Evolutionary conservation across 2,797 vertebrate genomes (phyloP).

Genomic region (Enoplosus armatus): DNA sequence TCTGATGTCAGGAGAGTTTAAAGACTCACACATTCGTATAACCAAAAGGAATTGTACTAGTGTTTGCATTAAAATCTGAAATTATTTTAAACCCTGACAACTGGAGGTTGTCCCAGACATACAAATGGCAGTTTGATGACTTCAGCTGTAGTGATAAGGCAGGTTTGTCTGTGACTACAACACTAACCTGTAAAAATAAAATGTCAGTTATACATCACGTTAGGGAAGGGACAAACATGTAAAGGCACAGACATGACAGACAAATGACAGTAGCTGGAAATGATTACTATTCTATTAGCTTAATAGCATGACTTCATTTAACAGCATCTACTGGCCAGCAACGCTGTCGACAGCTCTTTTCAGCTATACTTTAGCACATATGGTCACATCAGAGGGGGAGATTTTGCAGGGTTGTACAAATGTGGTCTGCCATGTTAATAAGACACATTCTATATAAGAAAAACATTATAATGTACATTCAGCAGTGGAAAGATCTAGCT

Average conservation of each 20-base stretch:
- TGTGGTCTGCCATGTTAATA: constrained; percentile 51
- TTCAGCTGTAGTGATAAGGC: constrained; percentile 73
- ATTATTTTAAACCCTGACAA: constrained; percentile 30
- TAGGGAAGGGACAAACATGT: constrained; percentile 8
- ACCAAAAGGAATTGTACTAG: constrained; percentile 34
- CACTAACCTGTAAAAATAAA: constrained; percentile 27
- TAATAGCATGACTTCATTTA: constrained; percentile 19
- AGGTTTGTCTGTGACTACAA: constrained; percentile 51
- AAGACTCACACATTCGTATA: no score
- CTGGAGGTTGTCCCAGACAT: constrained; percentile 58
- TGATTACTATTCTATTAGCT: constrained; percentile 23
- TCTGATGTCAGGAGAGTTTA: constrained; percentile 22
- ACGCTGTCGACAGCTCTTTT: constrained; percentile 24
- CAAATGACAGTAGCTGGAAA: constrained; percentile 37
- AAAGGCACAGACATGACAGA: constrained; percentile 71
- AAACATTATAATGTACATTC: constrained; percentile 66
- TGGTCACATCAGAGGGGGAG: constrained; percentile 70
- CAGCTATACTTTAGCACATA: constrained; percentile 56
- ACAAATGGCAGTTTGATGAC: constrained; percentile 65
- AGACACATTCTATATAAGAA: constrained; percentile 65
- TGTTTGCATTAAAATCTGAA: constrained; percentile 62
- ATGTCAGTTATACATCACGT: constrained; percentile 42
- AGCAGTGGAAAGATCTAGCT: constrained; percentile 50
- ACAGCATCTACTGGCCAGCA: constrained; percentile 38
- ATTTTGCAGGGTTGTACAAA: constrained; percentile 50